phyloP scores from a whole-genome alignment of 2,113 vertebrate species.

The Microtus montanus region DNA sequence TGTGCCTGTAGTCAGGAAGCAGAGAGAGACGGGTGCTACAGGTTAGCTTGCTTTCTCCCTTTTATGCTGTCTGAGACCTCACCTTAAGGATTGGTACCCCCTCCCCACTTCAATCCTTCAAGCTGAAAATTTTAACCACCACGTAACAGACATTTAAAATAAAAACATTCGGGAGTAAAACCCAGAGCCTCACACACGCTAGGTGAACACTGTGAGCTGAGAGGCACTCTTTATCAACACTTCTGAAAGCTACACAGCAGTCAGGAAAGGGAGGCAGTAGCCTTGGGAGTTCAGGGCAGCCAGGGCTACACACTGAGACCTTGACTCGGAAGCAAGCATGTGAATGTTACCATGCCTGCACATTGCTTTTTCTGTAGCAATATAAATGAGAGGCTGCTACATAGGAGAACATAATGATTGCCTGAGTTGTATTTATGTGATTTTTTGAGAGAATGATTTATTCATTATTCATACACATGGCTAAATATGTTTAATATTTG shows the following conservation, averaged over 20 bases:
- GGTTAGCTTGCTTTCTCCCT: background rate
- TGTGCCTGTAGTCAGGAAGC: background rate
- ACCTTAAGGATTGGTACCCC: background rate
- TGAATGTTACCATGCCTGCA: background rate
- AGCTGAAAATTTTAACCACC: background rate
- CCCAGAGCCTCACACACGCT: background rate
- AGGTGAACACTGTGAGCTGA: rapidly evolving
- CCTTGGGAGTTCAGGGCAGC: background rate
- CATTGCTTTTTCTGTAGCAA: background rate
- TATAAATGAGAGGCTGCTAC: background rate
- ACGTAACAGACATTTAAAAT: background rate
- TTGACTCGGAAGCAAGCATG: background rate
- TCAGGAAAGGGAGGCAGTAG: background rate
- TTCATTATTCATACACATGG: background rate
- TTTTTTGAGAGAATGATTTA: background rate
- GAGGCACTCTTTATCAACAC: background rate
- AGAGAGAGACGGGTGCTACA: background rate
- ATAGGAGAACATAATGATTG: background rate
- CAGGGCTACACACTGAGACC: background rate
- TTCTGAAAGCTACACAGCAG: background rate
- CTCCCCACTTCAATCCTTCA: background rate
- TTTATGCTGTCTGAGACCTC: background rate
- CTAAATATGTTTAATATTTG: background rate
- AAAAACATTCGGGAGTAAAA: background rate
- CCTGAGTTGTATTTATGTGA: background rate